Evolutionary conservation across 2,113 vertebrate genomes (phyloP).

Genomic region (Leiothrix lutea): DNA sequence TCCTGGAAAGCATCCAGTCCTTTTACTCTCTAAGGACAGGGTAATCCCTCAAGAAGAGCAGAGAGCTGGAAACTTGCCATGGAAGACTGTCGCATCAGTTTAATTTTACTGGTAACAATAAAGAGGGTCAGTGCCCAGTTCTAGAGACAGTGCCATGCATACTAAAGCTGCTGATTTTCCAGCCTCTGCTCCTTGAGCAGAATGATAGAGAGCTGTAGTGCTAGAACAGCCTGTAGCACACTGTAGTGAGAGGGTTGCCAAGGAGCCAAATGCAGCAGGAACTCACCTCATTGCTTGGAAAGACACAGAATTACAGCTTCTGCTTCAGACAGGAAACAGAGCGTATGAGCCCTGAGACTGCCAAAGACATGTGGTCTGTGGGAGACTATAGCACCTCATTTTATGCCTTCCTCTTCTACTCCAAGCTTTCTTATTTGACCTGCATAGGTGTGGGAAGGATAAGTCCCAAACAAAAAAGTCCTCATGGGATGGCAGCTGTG

Average conservation of each 20-base stretch:
- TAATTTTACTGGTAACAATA: slow-evolving; percentile 42
- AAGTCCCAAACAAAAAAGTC: background rate
- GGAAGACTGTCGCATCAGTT: slow-evolving; percentile 7
- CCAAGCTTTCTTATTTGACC: background rate
- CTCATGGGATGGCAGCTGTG: background rate
- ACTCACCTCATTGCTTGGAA: background rate
- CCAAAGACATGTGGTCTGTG: background rate
- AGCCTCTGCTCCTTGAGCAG: background rate
- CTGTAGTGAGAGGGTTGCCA: background rate
- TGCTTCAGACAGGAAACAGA: background rate
- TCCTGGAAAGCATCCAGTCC: slow-evolving; percentile 47
- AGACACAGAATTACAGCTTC: background rate
- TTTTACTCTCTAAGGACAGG: slow-evolving; percentile 29
- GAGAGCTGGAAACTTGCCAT: slow-evolving; percentile 45
- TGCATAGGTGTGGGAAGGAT: background rate
- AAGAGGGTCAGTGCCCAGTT: slow-evolving; percentile 2
- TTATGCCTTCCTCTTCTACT: background rate
- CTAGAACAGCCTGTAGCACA: background rate
- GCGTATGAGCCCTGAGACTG: background rate
- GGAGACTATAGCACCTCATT: background rate
- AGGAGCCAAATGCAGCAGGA: background rate
- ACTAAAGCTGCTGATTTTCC: slow-evolving; percentile 34
- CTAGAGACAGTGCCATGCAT: background rate
- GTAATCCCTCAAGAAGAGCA: background rate
- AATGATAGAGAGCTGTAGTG: background rate